Percentiles rank a stretch among this genome's conserved stretches.
These are phyloP conservation scores for Enteromius mattozi DNA, from an alignment of 2,797 vertebrate species.

Conservation along the genomic window DNA sequence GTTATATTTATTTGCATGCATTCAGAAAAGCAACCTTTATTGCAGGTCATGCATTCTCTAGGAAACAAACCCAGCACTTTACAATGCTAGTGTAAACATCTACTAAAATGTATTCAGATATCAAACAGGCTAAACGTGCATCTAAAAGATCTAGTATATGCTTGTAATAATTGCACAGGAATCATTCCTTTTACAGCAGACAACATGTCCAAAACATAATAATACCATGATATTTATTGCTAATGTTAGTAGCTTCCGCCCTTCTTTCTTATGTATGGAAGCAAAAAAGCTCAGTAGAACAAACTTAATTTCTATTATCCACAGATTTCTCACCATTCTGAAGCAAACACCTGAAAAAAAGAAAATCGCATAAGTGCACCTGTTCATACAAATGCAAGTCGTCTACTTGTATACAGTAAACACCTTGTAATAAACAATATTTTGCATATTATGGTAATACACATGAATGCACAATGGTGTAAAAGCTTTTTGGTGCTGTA, in stretches of 20 bases:
- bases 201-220: background rate
- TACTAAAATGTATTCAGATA: background rate
- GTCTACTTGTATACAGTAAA: background rate
- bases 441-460: too few relatives aligned
- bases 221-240: background rate
- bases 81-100: background rate
- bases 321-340: conserved; percentile 87
- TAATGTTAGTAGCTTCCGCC: background rate
- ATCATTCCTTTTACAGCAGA: background rate
- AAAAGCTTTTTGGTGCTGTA: background rate
- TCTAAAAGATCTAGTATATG: background rate
- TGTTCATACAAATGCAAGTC: background rate
- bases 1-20: background rate
- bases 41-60: background rate
- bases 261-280: background rate
- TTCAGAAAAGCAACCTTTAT: background rate
- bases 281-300: background rate
- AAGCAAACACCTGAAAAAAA: conserved; percentile 88
- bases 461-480: background rate
- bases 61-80: background rate
- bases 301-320: background rate
- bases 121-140: background rate
- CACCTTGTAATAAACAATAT: background rate
- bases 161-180: background rate
- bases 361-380: background rate